Base-by-base conservation (phyloP, 2,113 vertebrate genomes). In the Perca flavescens region DNA sequence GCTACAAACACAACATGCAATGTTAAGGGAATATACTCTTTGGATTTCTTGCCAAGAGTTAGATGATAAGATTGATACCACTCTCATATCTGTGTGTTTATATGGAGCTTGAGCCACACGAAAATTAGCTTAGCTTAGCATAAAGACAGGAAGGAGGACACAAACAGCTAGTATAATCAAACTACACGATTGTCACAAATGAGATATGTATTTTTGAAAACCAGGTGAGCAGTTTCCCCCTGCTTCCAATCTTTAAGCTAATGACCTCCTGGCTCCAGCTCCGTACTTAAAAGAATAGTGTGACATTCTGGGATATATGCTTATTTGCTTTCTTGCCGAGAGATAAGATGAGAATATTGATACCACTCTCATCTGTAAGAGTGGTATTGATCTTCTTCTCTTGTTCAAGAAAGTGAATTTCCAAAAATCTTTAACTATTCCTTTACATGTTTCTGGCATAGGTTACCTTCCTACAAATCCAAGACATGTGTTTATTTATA, bases 401-500 rank as follows among this genome's bases (percentile, higher is more conserved):
- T 60, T 14, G 36, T 54, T 34, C 9, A 49, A 22, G 28, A 31
- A 65, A 47, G 15, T 6, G 0, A 19, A 54, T 31, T 7, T 31
- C 7, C 31, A 22, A 68, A 31, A 53, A 40, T 57, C 6, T 34
- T 31, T 0, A 67, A 31, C 4, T 17, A 52, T 14, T 61, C 28
- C 3, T 40, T 25, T 19, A 28, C 25, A 74, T 21, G 14, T 47
- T 47, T 47, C 21, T 70, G 31, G 17, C 49, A 68, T 28, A 1
- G 8, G 7, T 19, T 28, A 8, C 21, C 34, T 25, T 16, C 40
- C 3, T 22, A 22, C 6, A 19, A 63, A 31, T 68, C 21, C 34
- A 78, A 53, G 3, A 67, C 22, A 43, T 70, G 46, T 65, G 36
- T 68, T 34, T 68, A 22, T 71, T 54, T 52, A 5, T 92, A 94